A percentile compares a stretch with the other conserved stretches of the same genome.
These are phyloP conservation scores for Dryomyza anilis DNA, from an alignment of 2,888 invertebrate genomes.

Conservation along the genomic window DNA sequence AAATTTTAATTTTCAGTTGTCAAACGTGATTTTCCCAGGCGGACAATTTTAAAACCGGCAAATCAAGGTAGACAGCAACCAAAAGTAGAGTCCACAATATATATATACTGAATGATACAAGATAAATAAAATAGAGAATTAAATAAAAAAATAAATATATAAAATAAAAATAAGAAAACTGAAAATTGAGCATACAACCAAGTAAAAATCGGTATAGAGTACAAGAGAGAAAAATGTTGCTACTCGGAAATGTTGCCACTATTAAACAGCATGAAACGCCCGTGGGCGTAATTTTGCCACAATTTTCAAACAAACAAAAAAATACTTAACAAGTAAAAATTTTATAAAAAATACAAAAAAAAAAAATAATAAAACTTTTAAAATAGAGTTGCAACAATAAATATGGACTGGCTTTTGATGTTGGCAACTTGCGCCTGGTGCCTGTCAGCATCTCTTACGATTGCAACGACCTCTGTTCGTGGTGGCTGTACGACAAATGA, in stretches of 20 bases:
- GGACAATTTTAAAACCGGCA: too few relatives aligned
- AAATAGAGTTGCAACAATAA: neutral
- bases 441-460: slow-evolving; percentile 5
- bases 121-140: neutral
- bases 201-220: neutral
- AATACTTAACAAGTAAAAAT: neutral
- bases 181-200: neutral
- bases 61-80: too few relatives aligned
- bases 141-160: neutral
- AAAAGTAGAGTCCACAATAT: too few relatives aligned
- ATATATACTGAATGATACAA: too few relatives aligned
- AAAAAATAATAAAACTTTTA: neutral
- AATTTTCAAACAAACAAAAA: neutral
- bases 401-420: neutral
- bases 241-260: neutral
- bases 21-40: too few relatives aligned
- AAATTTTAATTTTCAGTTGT: too few relatives aligned
- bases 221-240: neutral
- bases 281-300: slow-evolving; percentile 7
- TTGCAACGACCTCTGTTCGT: slow-evolving; percentile 2
- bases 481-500: neutral
- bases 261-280: slow-evolving; percentile 10
- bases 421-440: neutral
- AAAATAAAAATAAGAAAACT: neutral
- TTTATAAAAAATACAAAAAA: neutral